Conservation (phyloP, 2,888 invertebrate genomes). For the Cataglyphis cursor region DNA sequence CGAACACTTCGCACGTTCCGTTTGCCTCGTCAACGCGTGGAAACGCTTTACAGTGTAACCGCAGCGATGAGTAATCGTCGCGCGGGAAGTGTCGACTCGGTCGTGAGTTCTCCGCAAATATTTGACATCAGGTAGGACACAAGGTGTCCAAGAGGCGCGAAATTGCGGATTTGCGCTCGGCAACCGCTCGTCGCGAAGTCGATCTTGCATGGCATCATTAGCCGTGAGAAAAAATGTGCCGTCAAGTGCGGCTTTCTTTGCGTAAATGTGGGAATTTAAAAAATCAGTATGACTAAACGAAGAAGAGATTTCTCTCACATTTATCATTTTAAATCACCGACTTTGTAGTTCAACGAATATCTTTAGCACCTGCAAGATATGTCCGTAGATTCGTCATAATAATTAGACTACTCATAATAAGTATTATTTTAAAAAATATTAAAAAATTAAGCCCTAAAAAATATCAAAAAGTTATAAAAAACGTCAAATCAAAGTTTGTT, state of each 20-base stretch:
- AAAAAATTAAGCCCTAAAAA: slow-evolving; percentile 3
- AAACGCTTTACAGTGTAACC: slow-evolving; percentile 27
- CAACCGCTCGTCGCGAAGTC: slow-evolving; percentile 11
- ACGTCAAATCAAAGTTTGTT: background rate
- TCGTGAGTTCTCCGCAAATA: slow-evolving; percentile 46
- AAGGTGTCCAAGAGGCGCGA: background rate
- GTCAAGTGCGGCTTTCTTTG: background rate
- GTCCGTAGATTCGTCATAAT: background rate
- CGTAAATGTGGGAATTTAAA: background rate
- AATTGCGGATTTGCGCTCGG: slow-evolving; percentile 26
- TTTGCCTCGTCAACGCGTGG: slow-evolving; percentile 22
- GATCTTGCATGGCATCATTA: background rate
- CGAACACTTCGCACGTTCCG: slow-evolving; percentile 35
- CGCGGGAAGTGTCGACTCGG: background rate
- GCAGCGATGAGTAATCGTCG: slow-evolving; percentile 8
- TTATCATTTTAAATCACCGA: slow-evolving; percentile 18
- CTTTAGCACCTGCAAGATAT: background rate
- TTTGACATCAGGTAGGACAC: slow-evolving; percentile 21
- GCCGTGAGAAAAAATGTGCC: slow-evolving; percentile 9
- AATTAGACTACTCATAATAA: background rate
- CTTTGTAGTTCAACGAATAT: background rate
- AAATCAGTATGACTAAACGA: slow-evolving; percentile 12
- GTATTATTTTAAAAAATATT: background rate
- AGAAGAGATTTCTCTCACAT: background rate
- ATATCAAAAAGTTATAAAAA: background rate